A percentile compares a stretch with the other conserved stretches of the same genome.
phyloP scores from a whole-genome alignment of 2,113 vertebrate species.

The Pimephales promelas region DNA sequence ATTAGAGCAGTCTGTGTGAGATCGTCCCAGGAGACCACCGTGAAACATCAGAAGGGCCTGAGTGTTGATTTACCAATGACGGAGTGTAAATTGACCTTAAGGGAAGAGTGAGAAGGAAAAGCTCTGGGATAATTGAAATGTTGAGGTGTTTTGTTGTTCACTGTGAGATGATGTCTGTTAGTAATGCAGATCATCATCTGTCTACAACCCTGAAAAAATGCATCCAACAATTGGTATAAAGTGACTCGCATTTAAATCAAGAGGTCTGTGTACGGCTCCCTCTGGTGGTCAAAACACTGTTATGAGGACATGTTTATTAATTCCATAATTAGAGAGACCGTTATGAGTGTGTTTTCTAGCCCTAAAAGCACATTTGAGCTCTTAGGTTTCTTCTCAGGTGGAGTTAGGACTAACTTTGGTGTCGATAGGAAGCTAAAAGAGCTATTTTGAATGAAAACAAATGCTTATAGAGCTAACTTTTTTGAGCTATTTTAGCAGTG shows the following conservation, averaged over 20 bases:
- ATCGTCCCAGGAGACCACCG: conserved; percentile 21
- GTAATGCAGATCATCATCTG: not conserved
- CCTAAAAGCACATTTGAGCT: not conserved
- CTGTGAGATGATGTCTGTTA: not conserved
- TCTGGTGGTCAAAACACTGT: conserved; percentile 33
- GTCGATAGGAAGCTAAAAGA: too few species aligned
- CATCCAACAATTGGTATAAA: not conserved
- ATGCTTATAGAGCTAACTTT: too few species aligned
- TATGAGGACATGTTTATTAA: not conserved
- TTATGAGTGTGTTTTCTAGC: not conserved
- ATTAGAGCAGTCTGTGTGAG: conserved; percentile 5
- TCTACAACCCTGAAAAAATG: not conserved
- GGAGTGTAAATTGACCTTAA: conserved; percentile 18
- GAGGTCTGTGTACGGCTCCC: conserved; percentile 10
- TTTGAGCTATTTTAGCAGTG: too few species aligned
- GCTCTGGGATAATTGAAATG: not conserved
- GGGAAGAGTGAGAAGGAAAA: not conserved
- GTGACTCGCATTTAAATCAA: not conserved
- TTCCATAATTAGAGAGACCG: not conserved
- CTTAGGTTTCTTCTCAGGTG: not conserved
- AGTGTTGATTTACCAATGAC: conserved; percentile 12
- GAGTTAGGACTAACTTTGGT: not conserved
- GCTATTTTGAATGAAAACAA: not conserved
- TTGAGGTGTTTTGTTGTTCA: not conserved
- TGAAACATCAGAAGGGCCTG: conserved; percentile 20